Evolutionary conservation across 1,140 invertebrate genomes (phyloP), one percentile per base, ranked within the genome.

Genomic region (Bombus breviceps): DNA sequence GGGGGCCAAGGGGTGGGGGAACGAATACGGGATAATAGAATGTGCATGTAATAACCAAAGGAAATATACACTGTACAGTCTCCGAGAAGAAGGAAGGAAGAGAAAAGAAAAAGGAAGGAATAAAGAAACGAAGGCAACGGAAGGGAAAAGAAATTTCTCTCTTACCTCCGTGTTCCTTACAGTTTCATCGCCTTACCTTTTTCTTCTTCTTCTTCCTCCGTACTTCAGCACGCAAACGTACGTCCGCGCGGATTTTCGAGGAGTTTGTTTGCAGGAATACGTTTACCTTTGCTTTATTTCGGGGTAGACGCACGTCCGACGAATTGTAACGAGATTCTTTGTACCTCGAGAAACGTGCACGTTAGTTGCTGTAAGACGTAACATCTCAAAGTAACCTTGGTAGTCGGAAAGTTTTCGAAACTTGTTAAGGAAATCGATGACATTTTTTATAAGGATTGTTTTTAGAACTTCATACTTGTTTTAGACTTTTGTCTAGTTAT

Each of bases 1-100:
- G 88, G 91, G 88, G 88, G 87, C 82, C 81, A 92, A 88, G 77
- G 57, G 39, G 66, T 79, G 80, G 76, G 59, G 43, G 83, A 87
- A 92, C 88, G 89, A 91, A 91, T 91, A 86, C 86, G 79, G 89
- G 88, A 92, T 94, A 94, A 94, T 94, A 94, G 93, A 94, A 94
- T 94, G 92, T 93, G 91, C 92, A 93, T 92, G 92, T 93, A 94
- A 94, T 94, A 93, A 94, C 93, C 89, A 79, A 91, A 94, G 91
- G 89, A 92, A 92, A 93, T 92, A 91, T 91, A 92, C 91, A 92
- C 90, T 83, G 89, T 77, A 72, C 88, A 82, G 88, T 86, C 85
- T 93, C 74, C 73, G 83, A 89, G 34, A 89, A 87, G 92, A 90
- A 83, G 89, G 90, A 92, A 92, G 86, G 81, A 91, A 90, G 22